phyloP scores from a whole-genome alignment of 2,113 vertebrate species.

The Rhinopomastus cyanomelas region DNA sequence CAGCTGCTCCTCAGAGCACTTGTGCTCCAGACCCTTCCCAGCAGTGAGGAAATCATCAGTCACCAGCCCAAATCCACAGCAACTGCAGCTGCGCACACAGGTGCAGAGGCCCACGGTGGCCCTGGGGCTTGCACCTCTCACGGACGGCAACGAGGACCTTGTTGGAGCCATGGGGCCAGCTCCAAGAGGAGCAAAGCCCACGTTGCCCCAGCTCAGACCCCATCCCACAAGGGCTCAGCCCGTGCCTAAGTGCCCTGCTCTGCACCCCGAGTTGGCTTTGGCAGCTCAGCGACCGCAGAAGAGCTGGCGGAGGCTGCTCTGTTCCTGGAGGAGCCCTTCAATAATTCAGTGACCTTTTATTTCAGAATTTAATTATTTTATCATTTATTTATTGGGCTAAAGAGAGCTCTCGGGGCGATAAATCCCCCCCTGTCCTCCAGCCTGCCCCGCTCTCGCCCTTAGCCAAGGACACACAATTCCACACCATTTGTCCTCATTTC shows the following conservation, averaged over 20 bases:
- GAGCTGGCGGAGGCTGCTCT: not conserved
- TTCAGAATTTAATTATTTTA: conserved; percentile 34
- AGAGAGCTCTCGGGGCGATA: not conserved
- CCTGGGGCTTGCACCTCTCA: fast-evolving
- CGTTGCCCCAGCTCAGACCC: fast-evolving
- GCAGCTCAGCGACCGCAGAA: not conserved
- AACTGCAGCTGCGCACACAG: fast-evolving
- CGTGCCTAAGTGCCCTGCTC: fast-evolving
- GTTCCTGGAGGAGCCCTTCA: not conserved
- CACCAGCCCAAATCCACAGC: not conserved
- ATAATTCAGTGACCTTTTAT: not conserved
- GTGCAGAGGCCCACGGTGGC: not conserved
- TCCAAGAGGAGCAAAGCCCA: not conserved
- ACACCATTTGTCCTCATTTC: not conserved
- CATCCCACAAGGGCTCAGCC: not conserved
- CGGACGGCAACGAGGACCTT: not conserved
- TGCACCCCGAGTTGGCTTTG: fast-evolving
- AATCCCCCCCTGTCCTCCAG: not conserved
- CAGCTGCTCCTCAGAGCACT: too few species aligned
- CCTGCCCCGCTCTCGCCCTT: not conserved
- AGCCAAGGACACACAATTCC: not conserved
- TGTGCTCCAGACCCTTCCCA: not conserved
- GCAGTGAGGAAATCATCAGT: not conserved
- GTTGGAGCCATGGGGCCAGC: fast-evolving
- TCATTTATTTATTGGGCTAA: conserved; percentile 23